Evolutionary conservation across 2,797 vertebrate species (phyloP).

Genomic region (Gadopsis bispinosus): DNA sequence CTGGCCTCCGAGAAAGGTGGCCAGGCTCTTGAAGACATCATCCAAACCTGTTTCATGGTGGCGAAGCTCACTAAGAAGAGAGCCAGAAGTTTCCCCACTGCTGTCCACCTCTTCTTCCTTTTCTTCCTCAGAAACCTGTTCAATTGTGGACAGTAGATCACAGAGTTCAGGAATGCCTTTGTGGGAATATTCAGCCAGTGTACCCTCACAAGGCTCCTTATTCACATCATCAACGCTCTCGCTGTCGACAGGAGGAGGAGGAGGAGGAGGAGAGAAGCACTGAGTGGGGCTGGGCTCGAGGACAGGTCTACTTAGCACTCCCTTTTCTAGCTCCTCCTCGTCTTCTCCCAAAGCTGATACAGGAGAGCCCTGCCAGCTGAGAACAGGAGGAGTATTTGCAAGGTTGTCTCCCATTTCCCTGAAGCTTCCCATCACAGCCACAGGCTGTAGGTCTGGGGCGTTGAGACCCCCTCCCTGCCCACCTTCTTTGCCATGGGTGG

Average conservation of each 20-base stretch:
- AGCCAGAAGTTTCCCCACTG: slow-evolving; percentile 52
- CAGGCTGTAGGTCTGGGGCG: slow-evolving; percentile 86
- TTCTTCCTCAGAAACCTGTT: slow-evolving; percentile 49
- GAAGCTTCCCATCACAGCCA: slow-evolving; percentile 76
- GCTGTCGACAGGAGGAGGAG: slow-evolving; percentile 52
- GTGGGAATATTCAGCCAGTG: slow-evolving; percentile 38
- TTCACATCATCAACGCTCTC: slow-evolving; percentile 51
- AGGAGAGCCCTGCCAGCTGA: slow-evolving; percentile 87
- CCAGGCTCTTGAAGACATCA: slow-evolving; percentile 88
- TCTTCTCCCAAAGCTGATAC: slow-evolving; percentile 82
- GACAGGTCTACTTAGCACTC: slow-evolving; percentile 81
- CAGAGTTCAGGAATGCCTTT: slow-evolving; percentile 52
- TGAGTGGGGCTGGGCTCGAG: slow-evolving; percentile 85
- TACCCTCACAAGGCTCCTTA: slow-evolving; percentile 39
- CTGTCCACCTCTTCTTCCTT: slow-evolving; percentile 66
- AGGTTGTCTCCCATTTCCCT: slow-evolving; percentile 81
- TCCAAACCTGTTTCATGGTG: slow-evolving; percentile 81
- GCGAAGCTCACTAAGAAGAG: slow-evolving; percentile 70
- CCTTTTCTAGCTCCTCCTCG: slow-evolving; percentile 80
- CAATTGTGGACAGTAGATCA: slow-evolving; percentile 36
- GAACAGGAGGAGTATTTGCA: slow-evolving; percentile 84
- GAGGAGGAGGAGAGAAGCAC: slow-evolving; percentile 72
- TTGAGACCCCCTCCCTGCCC: slow-evolving; percentile 73
- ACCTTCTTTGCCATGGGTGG: slow-evolving; percentile 35
- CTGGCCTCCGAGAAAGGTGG: slow-evolving; percentile 87